Evolutionary conservation across 2,888 invertebrate species (phyloP).

Genomic region (Drosophila buzzatii): DNA sequence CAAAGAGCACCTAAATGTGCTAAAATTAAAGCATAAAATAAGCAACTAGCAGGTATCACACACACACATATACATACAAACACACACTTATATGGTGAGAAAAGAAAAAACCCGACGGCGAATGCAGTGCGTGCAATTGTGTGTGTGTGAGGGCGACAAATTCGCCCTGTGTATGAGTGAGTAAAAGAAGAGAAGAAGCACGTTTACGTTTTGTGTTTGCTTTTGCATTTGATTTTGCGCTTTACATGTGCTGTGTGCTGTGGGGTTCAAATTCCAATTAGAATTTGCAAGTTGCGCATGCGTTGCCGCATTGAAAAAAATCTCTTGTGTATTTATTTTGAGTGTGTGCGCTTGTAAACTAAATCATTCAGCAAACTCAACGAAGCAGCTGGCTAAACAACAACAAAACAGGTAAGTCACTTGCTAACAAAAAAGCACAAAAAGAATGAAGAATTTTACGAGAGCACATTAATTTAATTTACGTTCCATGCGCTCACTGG

Average conservation of each 20-base stretch:
- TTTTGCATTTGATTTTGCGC: slow-evolving; percentile 63
- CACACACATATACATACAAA: neutral
- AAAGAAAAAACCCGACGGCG: slow-evolving; percentile 50
- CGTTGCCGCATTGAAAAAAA: slow-evolving; percentile 46
- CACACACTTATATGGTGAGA: slow-evolving; percentile 24
- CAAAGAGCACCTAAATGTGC: slow-evolving; percentile 21
- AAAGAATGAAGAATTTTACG: slow-evolving; percentile 28
- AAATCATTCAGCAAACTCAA: slow-evolving; percentile 27
- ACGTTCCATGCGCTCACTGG: slow-evolving; percentile 25
- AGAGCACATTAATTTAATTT: slow-evolving; percentile 26
- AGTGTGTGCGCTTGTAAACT: slow-evolving; percentile 10
- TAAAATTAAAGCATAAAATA: slow-evolving; percentile 27
- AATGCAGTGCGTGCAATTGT: slow-evolving; percentile 64
- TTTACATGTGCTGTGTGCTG: slow-evolving; percentile 32
- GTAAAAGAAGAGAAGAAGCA: slow-evolving; percentile 42
- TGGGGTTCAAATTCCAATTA: slow-evolving; percentile 78
- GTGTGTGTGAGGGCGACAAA: slow-evolving; percentile 60
- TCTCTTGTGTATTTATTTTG: slow-evolving; percentile 19
- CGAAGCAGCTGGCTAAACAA: slow-evolving; percentile 27
- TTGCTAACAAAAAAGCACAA: slow-evolving; percentile 31
- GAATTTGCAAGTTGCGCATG: slow-evolving; percentile 67
- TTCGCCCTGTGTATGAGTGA: slow-evolving; percentile 39
- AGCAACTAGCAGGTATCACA: slow-evolving; percentile 30
- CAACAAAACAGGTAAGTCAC: slow-evolving; percentile 30
- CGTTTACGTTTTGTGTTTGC: slow-evolving; percentile 43